Conservation (phyloP, 2,797 vertebrate genomes). For the Amphiprion clarkii region DNA sequence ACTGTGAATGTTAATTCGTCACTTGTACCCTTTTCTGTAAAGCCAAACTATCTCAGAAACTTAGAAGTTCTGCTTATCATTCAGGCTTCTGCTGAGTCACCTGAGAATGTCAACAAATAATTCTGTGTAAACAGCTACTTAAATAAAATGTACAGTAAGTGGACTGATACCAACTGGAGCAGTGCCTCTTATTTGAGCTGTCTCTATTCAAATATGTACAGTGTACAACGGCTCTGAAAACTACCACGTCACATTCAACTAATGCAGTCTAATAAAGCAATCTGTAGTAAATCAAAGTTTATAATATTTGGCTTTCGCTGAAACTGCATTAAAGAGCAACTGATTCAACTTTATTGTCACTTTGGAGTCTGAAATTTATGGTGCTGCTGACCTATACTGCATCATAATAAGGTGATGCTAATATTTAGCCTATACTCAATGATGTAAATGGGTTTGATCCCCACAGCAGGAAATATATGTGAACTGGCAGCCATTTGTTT, state of each 20-base stretch:
- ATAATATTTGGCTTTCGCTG: background rate
- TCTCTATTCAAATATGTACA: background rate
- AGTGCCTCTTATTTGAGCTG: conserved; percentile 7
- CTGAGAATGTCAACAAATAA: background rate
- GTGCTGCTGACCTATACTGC: background rate
- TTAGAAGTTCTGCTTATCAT: conserved; percentile 3
- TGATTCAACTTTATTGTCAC: background rate
- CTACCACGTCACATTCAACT: background rate
- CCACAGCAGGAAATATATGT: too few relatives aligned
- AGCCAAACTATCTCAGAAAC: background rate
- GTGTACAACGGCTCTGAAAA: background rate
- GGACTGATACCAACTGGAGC: background rate
- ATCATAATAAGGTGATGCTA: background rate
- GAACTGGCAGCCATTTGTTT: background rate
- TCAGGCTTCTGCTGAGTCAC: conserved; percentile 5
- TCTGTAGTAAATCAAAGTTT: background rate
- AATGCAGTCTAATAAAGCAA: background rate
- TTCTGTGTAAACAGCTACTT: background rate
- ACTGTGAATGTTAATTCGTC: too few relatives aligned
- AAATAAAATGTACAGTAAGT: conserved; percentile 3
- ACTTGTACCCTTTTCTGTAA: background rate
- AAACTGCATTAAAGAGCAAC: background rate
- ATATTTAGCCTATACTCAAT: background rate
- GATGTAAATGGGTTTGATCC: background rate
- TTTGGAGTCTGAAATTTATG: background rate